Evolutionary conservation across 1,140 invertebrate genomes (phyloP), one percentile per base, ranked within the genome.

Genomic region (Heliconius melpomene): DNA sequence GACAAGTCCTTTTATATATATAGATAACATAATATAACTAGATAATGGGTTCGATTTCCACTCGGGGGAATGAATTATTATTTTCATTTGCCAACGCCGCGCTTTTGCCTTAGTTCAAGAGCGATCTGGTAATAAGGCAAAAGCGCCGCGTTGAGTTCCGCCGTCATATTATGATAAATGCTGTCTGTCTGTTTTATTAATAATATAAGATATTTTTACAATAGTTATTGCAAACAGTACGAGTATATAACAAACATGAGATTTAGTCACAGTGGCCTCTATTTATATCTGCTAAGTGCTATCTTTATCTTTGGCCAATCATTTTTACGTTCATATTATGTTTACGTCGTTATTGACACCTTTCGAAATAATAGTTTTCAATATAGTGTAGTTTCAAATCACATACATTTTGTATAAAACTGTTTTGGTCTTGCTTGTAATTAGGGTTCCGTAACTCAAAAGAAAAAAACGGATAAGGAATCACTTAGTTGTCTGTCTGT

Each of bases 241-340:
- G n/a, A 29, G n/a, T 29, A 26, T 29, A 13, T 71, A 70, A 7
- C 6, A 52, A 60, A 8, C 40, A 29, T 20, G 60, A 70, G 38
- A 75, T 66, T 76, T 66, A 46, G 75, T 76, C 57, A 70, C 60
- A 38, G 60, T 60, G 54, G 5, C 32, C 36, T 76, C 54, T 76
- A 76, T 76, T 75, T 75, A 57, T 60, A 76, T 40, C 38, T 72
- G 71, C 38, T n/a, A 70, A 23, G 75, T 76, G 38, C 36, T 57
- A 76, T 66, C 74, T 54, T 76, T 76, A 76, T 76, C 75, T 70
- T 70, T 66, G 32, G 32, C 57, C 75, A 54, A 76, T 66, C n/a
- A 26, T 60, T 13, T 66, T 66, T 26, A 66, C 60, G 29, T 66
- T 29, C 5, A 7, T 29, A 66, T 16, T 26, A 66, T 9, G 23